Percentiles rank a stretch among this genome's conserved stretches.
phyloP scores from a whole-genome alignment of 1,140 invertebrate genomes.

The Goniozus legneri region DNA sequence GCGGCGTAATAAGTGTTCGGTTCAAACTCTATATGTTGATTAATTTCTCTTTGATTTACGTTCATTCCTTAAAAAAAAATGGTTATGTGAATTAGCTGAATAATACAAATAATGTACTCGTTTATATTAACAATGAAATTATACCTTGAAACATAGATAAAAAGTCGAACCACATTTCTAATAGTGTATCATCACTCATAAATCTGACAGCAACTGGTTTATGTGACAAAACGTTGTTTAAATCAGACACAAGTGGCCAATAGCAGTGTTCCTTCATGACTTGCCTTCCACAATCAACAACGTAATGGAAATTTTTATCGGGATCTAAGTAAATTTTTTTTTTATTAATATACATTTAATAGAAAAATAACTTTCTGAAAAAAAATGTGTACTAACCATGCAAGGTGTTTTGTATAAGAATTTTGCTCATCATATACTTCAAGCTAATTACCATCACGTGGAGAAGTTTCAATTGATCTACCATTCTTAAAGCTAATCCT shows the following conservation, averaged over 20 bases:
- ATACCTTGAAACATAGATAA: conserved; percentile 90
- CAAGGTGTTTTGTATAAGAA: conserved; percentile 80
- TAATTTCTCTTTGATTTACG: conserved; percentile 85
- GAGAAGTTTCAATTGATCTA: conserved; percentile 82
- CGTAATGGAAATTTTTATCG: conserved; percentile 77
- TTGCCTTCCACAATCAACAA: conserved; percentile 87
- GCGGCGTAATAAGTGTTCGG: conserved; percentile 95
- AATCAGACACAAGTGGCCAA: conserved; percentile 95
- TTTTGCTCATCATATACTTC: conserved; percentile 90
- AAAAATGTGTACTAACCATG: conserved; percentile 62
- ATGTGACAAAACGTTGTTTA: conserved; percentile 96
- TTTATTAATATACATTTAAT: neutral
- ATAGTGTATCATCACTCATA: conserved; percentile 77
- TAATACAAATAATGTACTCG: neutral
- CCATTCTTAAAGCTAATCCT: conserved; percentile 83
- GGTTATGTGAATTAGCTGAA: conserved; percentile 4
- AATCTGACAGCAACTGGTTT: conserved; percentile 85
- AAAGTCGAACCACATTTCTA: conserved; percentile 94
- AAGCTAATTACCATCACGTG: conserved; percentile 93
- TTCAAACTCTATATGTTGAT: conserved; percentile 93
- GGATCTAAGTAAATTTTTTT: conserved; percentile 58
- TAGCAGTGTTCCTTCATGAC: conserved; percentile 98
- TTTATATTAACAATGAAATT: neutral
- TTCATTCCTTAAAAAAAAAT: conserved; percentile 76
- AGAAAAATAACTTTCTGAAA: conserved; percentile 11